Base-by-base conservation (phyloP, 1,140 invertebrate species). In the Episyrphus balteatus region DNA sequence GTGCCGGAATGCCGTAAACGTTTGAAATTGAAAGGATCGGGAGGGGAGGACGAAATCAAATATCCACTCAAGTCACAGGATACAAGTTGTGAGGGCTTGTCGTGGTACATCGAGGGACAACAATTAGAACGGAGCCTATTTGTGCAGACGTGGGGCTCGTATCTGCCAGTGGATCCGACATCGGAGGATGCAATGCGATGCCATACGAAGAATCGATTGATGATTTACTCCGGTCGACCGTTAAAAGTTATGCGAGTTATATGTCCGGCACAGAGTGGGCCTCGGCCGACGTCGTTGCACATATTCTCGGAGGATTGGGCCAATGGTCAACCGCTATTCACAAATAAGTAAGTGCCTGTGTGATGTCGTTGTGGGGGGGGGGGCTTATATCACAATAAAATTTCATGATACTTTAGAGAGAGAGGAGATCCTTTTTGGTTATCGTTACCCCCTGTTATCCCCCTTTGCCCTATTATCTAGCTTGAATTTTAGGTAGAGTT, bases 301-400 rank as follows among this genome's bases (percentile, higher is more conserved):
- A 77, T 84, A 8, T 84, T 84, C 63, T 82, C 81, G 2, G 82
- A 84, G 56, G 83, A 84, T 55, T 84, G 82, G 83, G 69, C 76
- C 51, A 73, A 72, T 32, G 63, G 64, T 7, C 58, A 49, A 52
- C 62, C 48, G 38, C 42, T 66, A 32, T 64, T 68, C 43, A 56
- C 58, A 46, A 65, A 69, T 48, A 68, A 67, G 65, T 68, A 55
- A 65, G 64, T 60, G 32, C 18, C 15, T 32, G 11, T n/a, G 11
- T 15, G 37, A 31, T 50, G 18, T 43, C 19, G 2, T 13, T 39
- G 18, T 9, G 18, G n/a, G n/a, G 21, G 3, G 21, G 21, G 21
- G 21, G 21, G 8, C 21, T 26, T 26, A 26, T 26, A 26, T 26
- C 21, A 26, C 21, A 26, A 26, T 26, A 26, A 26, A 26, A 26